Evolutionary conservation across 2,113 vertebrate species (phyloP), one percentile per base, ranked within the genome.

Genomic region (Corythaeola cristata): DNA sequence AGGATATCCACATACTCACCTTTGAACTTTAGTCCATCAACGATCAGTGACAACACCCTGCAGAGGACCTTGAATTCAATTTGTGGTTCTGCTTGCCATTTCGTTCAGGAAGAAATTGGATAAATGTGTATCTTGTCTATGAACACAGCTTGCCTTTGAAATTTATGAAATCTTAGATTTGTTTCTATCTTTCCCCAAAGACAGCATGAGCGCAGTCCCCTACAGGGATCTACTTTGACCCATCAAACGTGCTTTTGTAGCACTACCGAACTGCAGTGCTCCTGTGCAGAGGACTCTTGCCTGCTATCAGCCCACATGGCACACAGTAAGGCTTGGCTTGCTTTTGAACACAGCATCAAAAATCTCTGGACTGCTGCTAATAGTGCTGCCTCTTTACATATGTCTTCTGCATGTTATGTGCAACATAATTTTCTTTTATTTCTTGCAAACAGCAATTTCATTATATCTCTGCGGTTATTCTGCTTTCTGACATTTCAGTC

Each of bases 401-500:
- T 32, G 32, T 87, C 60, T 79, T 56, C 33, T 64, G 27, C 53
- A 19, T 60, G 35, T 21, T 72, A 60, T 35, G 15, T 39, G 35
- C 11, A 85, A 45, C 1, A 1, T 45, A 52, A 27, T 71, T 74
- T 82, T 81, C 9, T 86, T 79, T 83, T 80, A 23, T 72, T 82
- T 66, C n/a, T 64, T 78, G 56, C 35, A 68, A 84, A 53, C 19
- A 88, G 27, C 69, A 87, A 11, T 92, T 87, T 79, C 1, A 6
- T 93, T 75, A 8, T 30, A 80, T 67, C 35, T 82, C 37, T 73
- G 27, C 0, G 1, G 27, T 66, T 91, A 26, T 55, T 85, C 78
- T 88, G 15, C 32, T 77, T 13, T 39, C 62, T 96, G 85, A 88
- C 63, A n/a, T 84, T 92, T 92, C 39, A 66, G 47, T 81, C 23